These are phyloP conservation scores for Diglossa cyanea DNA, from an alignment of 2,797 vertebrate genomes.

Conservation along the genomic window DNA sequence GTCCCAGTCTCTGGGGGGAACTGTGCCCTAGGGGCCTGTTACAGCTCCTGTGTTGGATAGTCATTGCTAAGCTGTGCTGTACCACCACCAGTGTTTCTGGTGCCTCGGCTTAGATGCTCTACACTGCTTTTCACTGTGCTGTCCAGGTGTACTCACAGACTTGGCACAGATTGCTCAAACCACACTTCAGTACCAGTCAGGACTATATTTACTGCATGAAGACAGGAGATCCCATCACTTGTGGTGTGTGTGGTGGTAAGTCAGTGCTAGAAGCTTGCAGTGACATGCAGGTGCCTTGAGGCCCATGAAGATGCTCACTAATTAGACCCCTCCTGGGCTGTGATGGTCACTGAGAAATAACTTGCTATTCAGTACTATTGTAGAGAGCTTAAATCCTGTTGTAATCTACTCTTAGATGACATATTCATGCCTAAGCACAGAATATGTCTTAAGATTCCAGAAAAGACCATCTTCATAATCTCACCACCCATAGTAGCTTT, in stretches of 20 bases:
- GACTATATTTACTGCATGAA: not conserved
- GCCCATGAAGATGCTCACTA: not conserved
- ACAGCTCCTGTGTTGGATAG: accelerated
- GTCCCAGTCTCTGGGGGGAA: not conserved
- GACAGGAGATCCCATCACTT: not conserved
- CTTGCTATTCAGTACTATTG: not conserved
- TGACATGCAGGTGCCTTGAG: not conserved
- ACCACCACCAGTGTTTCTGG: not conserved
- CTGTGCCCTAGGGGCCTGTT: not conserved
- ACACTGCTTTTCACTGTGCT: not conserved
- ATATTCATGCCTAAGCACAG: not conserved
- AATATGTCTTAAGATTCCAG: not conserved
- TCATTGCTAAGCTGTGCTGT: not conserved
- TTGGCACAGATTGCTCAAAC: not conserved
- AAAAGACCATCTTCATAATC: not conserved
- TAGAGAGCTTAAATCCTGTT: not conserved
- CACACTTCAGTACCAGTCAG: not conserved
- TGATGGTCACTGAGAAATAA: not conserved
- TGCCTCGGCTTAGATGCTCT: not conserved
- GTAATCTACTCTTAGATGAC: not conserved
- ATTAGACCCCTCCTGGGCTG: not conserved
- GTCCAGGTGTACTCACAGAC: not conserved
- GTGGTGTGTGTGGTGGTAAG: not conserved
- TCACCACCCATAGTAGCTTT: not conserved
- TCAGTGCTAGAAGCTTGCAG: not conserved